These are phyloP conservation scores for Ophion ventricosus DNA, from an alignment of 2,888 invertebrate species.

Conservation along the genomic window DNA sequence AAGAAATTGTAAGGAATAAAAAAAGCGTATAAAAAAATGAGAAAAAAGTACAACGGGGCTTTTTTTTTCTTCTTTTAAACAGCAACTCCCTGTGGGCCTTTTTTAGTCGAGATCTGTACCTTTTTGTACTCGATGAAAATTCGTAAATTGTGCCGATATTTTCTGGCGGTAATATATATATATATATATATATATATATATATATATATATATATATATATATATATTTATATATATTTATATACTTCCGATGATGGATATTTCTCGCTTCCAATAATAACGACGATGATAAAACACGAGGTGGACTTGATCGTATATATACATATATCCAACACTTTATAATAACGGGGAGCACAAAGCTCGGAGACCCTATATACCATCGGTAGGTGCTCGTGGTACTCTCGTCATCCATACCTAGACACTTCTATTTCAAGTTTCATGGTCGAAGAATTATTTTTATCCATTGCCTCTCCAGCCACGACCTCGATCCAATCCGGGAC, in stretches of 20 bases:
- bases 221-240: no score
- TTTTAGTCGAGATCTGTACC: not conserved
- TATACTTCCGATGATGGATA: not conserved
- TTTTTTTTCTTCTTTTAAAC: not conserved
- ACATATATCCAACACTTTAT: constrained; percentile 4
- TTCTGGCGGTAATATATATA: no score
- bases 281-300: constrained; percentile 5
- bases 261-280: constrained; percentile 27
- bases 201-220: not conserved
- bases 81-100: not conserved
- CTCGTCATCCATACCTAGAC: constrained; percentile 58
- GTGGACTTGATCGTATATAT: constrained; percentile 1
- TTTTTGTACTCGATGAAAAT: not conserved
- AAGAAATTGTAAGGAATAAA: no score
- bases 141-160: not conserved
- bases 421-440: constrained; percentile 70
- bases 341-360: constrained; percentile 11
- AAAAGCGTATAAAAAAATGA: not conserved
- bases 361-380: constrained; percentile 5
- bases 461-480: constrained; percentile 42
- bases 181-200: not conserved
- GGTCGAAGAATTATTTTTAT: constrained; percentile 68
- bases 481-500: constrained; percentile 62
- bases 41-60: not conserved
- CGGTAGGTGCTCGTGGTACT: not conserved